These are phyloP conservation scores for Drosophila greeni DNA, from an alignment of 2,888 invertebrate species.

Conservation along the genomic window DNA sequence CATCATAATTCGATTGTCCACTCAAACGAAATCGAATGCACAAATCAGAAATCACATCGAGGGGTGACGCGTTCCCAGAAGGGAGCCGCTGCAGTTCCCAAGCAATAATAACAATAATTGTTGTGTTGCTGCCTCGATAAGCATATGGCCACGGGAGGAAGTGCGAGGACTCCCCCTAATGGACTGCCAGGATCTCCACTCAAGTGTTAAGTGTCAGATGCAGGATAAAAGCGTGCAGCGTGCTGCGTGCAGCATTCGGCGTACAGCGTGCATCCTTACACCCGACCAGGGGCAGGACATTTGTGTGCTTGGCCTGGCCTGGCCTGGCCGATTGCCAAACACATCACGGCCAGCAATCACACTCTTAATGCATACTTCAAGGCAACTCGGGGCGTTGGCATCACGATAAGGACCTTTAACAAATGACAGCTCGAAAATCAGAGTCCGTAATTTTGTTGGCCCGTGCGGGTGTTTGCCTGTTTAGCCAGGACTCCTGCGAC, in stretches of 20 bases:
- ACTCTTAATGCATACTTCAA: constrained; percentile 69
- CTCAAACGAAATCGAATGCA: constrained; percentile 72
- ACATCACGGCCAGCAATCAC: constrained; percentile 55
- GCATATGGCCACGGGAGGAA: constrained; percentile 51
- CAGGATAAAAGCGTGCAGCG: constrained; percentile 72
- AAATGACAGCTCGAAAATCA: constrained; percentile 48
- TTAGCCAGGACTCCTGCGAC: constrained; percentile 14
- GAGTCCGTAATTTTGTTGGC: constrained; percentile 22
- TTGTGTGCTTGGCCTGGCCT: constrained; percentile 62
- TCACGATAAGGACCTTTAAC: constrained; percentile 58
- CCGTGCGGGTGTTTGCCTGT: constrained; percentile 23
- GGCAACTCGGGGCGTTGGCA: constrained; percentile 59
- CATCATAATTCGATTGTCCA: constrained; percentile 70
- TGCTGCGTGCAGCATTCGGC: constrained; percentile 50
- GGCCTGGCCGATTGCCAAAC: constrained; percentile 55
- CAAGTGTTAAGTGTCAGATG: constrained; percentile 73
- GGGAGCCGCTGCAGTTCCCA: constrained; percentile 55
- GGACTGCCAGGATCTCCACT: constrained; percentile 43
- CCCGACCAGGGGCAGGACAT: constrained; percentile 57
- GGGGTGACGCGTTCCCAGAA: constrained; percentile 23
- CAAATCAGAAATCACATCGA: constrained; percentile 53
- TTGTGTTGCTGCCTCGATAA: constrained; percentile 60
- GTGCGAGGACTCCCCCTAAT: constrained; percentile 23
- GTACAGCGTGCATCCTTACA: constrained; percentile 43
- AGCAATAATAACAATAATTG: constrained; percentile 71